A percentile compares a stretch with the other conserved stretches of the same genome.
phyloP scores from a whole-genome alignment of 2,797 vertebrate species.

The Thaleichthys pacificus region DNA sequence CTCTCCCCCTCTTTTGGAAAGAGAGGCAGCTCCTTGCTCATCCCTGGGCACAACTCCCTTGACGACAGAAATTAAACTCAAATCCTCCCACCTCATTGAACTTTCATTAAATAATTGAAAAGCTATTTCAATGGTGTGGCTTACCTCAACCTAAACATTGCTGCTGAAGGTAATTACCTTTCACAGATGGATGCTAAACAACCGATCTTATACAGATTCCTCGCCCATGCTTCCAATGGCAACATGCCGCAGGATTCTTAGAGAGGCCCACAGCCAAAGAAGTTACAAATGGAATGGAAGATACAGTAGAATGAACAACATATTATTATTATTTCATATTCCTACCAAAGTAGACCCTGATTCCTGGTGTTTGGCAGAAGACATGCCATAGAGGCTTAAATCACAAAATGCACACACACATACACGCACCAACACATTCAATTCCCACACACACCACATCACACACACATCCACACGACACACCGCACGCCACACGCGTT shows the following conservation, averaged over 20 bases:
- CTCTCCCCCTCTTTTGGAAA: not conserved
- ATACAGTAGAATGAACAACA: too few relatives aligned
- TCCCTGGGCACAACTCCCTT: not conserved
- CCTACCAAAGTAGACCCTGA: too few relatives aligned
- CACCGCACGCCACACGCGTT: not conserved
- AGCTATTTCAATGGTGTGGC: not conserved
- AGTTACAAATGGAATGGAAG: slow-evolving; percentile 11
- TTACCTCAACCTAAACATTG: not conserved
- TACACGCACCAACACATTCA: slow-evolving; percentile 5
- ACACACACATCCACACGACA: not conserved
- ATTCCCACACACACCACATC: not conserved
- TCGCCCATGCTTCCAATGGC: slow-evolving; percentile 4
- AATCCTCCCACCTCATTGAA: slow-evolving; percentile 6
- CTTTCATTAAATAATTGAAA: not conserved
- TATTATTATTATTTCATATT: too few relatives aligned
- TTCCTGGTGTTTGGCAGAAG: slow-evolving; percentile 49
- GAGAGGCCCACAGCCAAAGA: slow-evolving; percentile 35
- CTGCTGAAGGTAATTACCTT: slow-evolving; percentile 4
- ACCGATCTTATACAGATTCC: not conserved
- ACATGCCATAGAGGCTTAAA: not conserved
- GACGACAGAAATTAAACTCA: not conserved
- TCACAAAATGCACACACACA: not conserved
- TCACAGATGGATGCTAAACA: slow-evolving; percentile 5
- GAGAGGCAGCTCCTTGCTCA: slow-evolving; percentile 1
- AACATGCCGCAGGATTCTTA: slow-evolving; percentile 27